phyloP scores from a whole-genome alignment of 1,140 invertebrate genomes.

The Drosophila sturtevanti region DNA sequence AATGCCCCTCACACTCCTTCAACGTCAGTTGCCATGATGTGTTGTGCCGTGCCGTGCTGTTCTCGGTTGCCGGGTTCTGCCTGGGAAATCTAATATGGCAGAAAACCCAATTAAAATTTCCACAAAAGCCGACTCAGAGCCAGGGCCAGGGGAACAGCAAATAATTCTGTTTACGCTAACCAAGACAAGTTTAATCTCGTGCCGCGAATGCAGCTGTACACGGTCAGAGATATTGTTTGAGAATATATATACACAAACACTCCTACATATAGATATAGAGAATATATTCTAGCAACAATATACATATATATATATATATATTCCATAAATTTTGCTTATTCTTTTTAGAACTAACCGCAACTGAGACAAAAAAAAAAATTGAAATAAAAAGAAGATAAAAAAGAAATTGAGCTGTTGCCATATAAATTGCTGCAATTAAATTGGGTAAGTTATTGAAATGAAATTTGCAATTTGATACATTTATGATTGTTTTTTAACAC shows the following conservation, averaged over 20 bases:
- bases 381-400: not conserved
- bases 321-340: not conserved
- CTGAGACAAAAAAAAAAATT: not conserved
- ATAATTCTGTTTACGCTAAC: constrained; percentile 66
- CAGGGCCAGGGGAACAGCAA: constrained; percentile 39
- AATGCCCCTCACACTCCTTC: not conserved
- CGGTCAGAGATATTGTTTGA: not conserved
- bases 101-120: constrained; percentile 74
- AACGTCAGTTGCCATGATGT: not conserved
- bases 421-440: not conserved
- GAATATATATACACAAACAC: not conserved
- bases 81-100: constrained; percentile 73
- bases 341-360: not conserved
- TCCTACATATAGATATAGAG: not conserved
- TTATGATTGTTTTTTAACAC: not conserved
- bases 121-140: constrained; percentile 33
- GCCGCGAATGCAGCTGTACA: constrained; percentile 49
- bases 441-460: not conserved
- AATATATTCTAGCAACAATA: not conserved
- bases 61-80: not conserved
- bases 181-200: constrained; percentile 74
- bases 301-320: not conserved
- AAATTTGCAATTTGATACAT: not conserved
- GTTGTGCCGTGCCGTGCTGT: not conserved
- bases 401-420: not conserved